A percentile compares a stretch with the other conserved stretches of the same genome.
These are phyloP conservation scores for Pleuronectes platessa DNA, from an alignment of 2,113 vertebrate genomes.

Conservation along the genomic window DNA sequence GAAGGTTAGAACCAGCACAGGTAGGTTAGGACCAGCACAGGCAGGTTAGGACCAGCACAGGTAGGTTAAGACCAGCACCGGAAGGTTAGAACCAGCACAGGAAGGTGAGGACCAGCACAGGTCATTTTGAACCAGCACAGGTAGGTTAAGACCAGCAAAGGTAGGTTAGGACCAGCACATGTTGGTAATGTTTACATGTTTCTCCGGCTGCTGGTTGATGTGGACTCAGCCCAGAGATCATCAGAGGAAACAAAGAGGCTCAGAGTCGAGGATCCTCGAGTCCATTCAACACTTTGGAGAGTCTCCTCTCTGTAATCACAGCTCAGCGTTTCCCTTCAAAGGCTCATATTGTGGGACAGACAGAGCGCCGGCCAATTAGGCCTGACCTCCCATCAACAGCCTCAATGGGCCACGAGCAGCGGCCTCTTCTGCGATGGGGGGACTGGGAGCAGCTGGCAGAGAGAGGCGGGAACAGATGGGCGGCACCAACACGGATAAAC, in stretches of 20 bases:
- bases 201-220: no score
- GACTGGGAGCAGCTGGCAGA: slow-evolving; percentile 57
- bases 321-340: slow-evolving; percentile 31
- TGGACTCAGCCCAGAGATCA: no score
- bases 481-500: slow-evolving; percentile 21
- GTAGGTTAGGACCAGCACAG: no score
- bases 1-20: no score
- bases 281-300: slow-evolving; percentile 14
- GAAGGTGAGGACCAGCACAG: no score
- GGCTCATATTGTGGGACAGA: slow-evolving; percentile 40
- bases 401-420: slow-evolving; percentile 35
- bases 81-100: no score
- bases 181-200: no score
- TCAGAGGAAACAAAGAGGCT: slow-evolving; percentile 8
- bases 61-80: no score
- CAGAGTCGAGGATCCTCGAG: slow-evolving; percentile 28
- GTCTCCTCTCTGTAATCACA: slow-evolving; percentile 34
- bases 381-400: slow-evolving; percentile 54
- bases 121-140: no score
- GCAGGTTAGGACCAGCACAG: no score
- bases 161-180: no score
- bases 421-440: slow-evolving; percentile 35
- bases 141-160: no score
- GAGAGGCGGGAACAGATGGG: slow-evolving; percentile 52
- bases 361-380: slow-evolving; percentile 50